Base-by-base conservation (phyloP, 2,113 vertebrate genomes). In the Hyperopisus bebe region DNA sequence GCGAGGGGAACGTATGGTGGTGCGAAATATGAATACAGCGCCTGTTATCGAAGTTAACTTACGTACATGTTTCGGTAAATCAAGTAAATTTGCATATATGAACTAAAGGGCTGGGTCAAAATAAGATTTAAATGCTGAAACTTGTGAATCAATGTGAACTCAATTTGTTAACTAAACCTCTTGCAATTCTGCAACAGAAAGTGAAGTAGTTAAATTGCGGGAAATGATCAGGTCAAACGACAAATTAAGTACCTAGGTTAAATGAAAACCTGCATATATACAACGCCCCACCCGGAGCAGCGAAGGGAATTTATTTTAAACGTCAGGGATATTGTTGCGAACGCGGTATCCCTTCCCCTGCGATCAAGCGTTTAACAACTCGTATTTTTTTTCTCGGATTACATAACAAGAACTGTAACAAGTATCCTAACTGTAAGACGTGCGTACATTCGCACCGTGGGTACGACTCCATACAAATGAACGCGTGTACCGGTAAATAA, bases 41-140 rank as follows among this genome's bases (percentile, higher is more conserved):
- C 1, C 35, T 42, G 74, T 80, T 80, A 80, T 35, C 74, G 17
- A 80, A 90, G 48, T n/a, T 42, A 39, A 27, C 24, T 89, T 89
- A 86, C 7, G 48, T 86, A 86, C 42, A 87, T 8, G 5, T 66
- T 9, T 46, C 44, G 17, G 27, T 47, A 11, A 42, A 80, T 80
- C 4, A 80, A 53, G 84, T 82, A 90, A 48, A 86, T 86, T n/a
- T 77, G 48, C 47, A 90, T 77, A 74, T 51, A 87, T 77, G 24
- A 24, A 77, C 44, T 74, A 11, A 90, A 51, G 46, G 77, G 70
- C 47, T 55, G 70, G 55, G 27, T 87, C 55, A 87, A 24, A 39
- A 44, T 31, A 46, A 86, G n/a, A 90, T 62, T 62, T 86, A 21
- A 47, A 24, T 46, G 39, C 10, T 66, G 35, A n/a, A 47, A 58